These are phyloP conservation scores for Neria commutata DNA, from an alignment of 2,888 invertebrate species.

Conservation along the genomic window DNA sequence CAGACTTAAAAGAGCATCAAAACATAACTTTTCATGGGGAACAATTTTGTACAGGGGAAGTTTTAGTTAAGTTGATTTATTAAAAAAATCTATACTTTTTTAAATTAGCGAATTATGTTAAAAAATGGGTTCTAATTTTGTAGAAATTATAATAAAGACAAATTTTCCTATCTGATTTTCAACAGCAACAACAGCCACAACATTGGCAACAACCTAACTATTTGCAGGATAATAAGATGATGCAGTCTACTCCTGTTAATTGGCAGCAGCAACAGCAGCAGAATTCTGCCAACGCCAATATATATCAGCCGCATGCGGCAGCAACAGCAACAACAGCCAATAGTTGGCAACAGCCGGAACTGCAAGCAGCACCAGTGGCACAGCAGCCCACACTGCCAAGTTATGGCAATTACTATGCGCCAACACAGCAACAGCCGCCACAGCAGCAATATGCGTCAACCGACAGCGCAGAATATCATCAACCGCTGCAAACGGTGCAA, in stretches of 20 bases:
- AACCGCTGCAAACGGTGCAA: neutral
- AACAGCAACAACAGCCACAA: constrained; percentile 24
- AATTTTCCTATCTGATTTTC: too few relatives aligned
- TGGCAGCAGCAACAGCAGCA: constrained; percentile 44
- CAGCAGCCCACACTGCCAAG: too few relatives aligned
- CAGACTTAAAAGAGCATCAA: too few relatives aligned
- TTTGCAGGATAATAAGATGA: constrained; percentile 34
- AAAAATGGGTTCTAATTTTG: too few relatives aligned
- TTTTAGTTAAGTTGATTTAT: too few relatives aligned
- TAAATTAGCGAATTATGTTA: too few relatives aligned
- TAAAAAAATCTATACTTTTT: too few relatives aligned
- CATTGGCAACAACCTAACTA: constrained; percentile 9
- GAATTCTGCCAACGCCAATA: constrained; percentile 14
- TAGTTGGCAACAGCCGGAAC: constrained; percentile 13
- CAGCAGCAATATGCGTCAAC: neutral
- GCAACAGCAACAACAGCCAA: constrained; percentile 12
- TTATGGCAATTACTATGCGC: constrained; percentile 39
- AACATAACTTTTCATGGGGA: too few relatives aligned
- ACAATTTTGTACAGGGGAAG: too few relatives aligned
- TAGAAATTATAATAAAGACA: too few relatives aligned
- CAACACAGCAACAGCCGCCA: constrained; percentile 8
- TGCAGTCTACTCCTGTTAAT: constrained; percentile 43
- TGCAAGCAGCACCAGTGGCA: neutral
- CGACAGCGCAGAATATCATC: constrained; percentile 6
- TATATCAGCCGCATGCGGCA: constrained; percentile 14